These are phyloP conservation scores for Chloropsis hardwickii DNA, from an alignment of 2,113 vertebrate species.

Conservation along the genomic window DNA sequence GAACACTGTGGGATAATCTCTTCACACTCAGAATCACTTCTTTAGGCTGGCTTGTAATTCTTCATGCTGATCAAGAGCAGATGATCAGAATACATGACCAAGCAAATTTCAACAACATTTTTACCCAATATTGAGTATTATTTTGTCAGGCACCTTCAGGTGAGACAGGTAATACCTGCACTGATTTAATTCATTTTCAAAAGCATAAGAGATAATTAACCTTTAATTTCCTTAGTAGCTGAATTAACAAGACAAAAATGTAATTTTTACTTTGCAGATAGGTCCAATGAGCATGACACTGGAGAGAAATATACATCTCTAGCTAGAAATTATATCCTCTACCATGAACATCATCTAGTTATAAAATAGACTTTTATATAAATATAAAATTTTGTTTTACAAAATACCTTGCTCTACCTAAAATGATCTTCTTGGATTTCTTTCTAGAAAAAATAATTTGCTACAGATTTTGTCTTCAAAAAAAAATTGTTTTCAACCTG, in stretches of 20 bases:
- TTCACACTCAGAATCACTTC: background rate
- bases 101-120: background rate
- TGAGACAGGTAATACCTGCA: background rate
- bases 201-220: background rate
- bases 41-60: background rate
- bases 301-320: background rate
- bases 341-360: background rate
- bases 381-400: background rate
- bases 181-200: background rate
- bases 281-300: background rate
- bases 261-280: constrained; percentile 21
- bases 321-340: background rate
- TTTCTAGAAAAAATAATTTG: background rate
- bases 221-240: background rate
- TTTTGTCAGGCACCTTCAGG: background rate
- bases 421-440: background rate
- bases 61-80: background rate
- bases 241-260: background rate
- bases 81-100: background rate
- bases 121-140: background rate
- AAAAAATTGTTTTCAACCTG: background rate
- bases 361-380: background rate
- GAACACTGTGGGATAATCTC: background rate
- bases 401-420: background rate
- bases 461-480: background rate